Evolutionary conservation across 2,888 invertebrate species (phyloP), one percentile per base, ranked within the genome.

Genomic region (Epinotia nisella): DNA sequence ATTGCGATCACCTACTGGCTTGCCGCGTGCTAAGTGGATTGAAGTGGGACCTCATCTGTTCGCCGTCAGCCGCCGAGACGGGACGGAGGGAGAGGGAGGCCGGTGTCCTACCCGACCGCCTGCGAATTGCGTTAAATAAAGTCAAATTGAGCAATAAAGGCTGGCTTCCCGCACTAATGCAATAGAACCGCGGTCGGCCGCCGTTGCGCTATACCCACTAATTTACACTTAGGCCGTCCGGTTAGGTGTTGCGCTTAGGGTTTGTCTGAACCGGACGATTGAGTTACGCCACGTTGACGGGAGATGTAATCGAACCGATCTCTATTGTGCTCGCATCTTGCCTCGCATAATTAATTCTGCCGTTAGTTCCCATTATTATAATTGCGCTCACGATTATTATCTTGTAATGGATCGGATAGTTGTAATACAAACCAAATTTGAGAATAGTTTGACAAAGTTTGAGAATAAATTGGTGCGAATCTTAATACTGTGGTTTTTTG

Each of bases 71-170:
- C 83, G 82, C 72, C 67, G 68, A 75, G 78, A 75, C 75, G 70
- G 70, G 62, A 39, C 79, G 83, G 82, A 82, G 81, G 79, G 79
- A 81, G 83, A 83, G 79, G 83, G 83, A 78, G 77, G 74, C 71
- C 60, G 59, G 74, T 69, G 74, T 74, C 68, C 75, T 56, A 55
- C 76, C 77, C 75, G 75, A 71, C 77, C 80, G 79, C 77, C 76
- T 88, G 89, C 87, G 82, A 81, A 85, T 82, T 83, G 84, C 82
- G 91, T 92, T 93, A 92, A 93, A 93, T 92, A 93, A 93, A 93
- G 92, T 92, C 92, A 93, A 93, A 94, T 93, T 93, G 94, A 93
- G 92, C 92, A 93, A 93, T 93, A 94, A 93, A 93, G 91, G 90
- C 90, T 83, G 87, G 89, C 86, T 87, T 82, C 85, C 88, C 88